A percentile compares a stretch with the other conserved stretches of the same genome.
These are phyloP conservation scores for Volucella inflata DNA, from an alignment of 2,888 invertebrate species.

Conservation along the genomic window DNA sequence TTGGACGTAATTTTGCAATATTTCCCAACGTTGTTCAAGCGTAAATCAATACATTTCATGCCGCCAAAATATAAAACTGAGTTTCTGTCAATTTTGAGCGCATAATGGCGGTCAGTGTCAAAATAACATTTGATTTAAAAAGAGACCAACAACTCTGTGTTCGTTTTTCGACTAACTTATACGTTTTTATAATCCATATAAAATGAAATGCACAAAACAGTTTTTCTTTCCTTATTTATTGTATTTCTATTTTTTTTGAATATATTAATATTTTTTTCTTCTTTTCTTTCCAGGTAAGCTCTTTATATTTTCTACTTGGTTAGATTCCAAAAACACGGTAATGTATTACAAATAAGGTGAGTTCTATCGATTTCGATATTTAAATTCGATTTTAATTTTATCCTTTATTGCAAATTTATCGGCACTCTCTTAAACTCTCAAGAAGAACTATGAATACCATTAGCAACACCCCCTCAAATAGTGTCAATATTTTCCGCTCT, in stretches of 20 bases:
- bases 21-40: too few relatives aligned
- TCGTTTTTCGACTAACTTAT: too few relatives aligned
- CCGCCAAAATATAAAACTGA: too few relatives aligned
- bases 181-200: too few relatives aligned
- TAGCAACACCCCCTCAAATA: slow-evolving; percentile 21
- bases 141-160: too few relatives aligned
- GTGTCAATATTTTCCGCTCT: slow-evolving; percentile 70
- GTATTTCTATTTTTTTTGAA: not conserved
- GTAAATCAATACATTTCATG: too few relatives aligned
- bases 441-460: not conserved
- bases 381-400: slow-evolving; percentile 53
- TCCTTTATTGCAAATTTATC: slow-evolving; percentile 55
- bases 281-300: slow-evolving; percentile 61
- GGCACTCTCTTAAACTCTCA: slow-evolving; percentile 47
- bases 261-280: slow-evolving; percentile 31
- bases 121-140: too few relatives aligned
- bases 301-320: not conserved
- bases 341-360: slow-evolving; percentile 6
- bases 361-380: slow-evolving; percentile 40
- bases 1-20: too few relatives aligned
- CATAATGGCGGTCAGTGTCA: too few relatives aligned
- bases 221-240: not conserved
- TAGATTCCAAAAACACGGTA: slow-evolving; percentile 17
- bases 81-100: too few relatives aligned
- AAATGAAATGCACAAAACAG: too few relatives aligned